Conservation (phyloP, 2,113 vertebrate species). For the Tenrec ecaudatus region DNA sequence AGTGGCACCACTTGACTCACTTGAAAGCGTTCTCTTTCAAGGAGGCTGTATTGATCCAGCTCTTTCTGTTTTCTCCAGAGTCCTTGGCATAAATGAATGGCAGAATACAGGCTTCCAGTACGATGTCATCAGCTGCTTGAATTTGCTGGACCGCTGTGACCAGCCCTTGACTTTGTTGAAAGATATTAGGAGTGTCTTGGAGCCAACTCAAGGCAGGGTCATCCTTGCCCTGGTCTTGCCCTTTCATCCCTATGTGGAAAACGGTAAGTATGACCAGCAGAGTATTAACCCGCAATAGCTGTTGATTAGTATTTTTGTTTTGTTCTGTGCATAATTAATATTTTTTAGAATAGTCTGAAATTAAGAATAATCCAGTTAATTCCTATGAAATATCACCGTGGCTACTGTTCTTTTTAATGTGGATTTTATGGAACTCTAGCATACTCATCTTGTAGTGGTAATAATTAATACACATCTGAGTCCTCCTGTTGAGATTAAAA, state of each 20-base stretch:
- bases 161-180: conserved; percentile 93
- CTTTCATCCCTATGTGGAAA: conserved; percentile 97
- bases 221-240: conserved; percentile 95
- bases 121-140: conserved; percentile 98
- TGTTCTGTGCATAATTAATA: background rate
- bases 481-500: conserved; percentile 52
- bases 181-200: conserved; percentile 92
- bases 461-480: background rate
- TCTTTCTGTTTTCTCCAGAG: conserved; percentile 83
- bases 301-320: conserved; percentile 4
- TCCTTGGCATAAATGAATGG: conserved; percentile 96
- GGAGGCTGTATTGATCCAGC: background rate
- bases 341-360: conserved; percentile 13
- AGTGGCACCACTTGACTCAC: background rate
- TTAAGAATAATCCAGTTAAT: conserved; percentile 1
- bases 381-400: background rate
- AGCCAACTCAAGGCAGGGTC: conserved; percentile 93
- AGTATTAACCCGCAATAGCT: background rate
- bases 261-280: conserved; percentile 89
- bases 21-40: conserved; percentile 25
- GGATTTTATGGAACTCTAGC: background rate
- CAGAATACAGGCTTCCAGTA: conserved; percentile 94
- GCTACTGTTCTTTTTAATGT: conserved; percentile 35
- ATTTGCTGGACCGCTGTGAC: conserved; percentile 97
- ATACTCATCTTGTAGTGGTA: background rate